Conservation (phyloP, 2,113 vertebrate genomes). For the Holacanthus passer region DNA sequence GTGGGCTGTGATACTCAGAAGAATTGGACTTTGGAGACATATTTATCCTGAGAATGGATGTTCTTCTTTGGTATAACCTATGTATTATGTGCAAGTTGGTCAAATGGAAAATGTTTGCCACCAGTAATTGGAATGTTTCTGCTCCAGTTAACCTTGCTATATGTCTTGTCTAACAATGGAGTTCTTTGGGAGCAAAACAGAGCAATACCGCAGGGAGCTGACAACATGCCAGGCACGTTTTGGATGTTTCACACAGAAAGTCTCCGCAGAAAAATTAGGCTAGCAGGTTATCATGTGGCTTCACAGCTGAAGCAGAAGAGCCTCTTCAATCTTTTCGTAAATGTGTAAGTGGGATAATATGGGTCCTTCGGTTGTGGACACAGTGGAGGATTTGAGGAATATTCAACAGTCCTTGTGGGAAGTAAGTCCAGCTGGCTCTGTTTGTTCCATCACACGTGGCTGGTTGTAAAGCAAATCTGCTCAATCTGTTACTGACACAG, state of each 20-base stretch:
- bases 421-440: conserved; percentile 77
- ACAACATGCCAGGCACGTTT: conserved; percentile 66
- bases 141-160: conserved; percentile 83
- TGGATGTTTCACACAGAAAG: conserved; percentile 64
- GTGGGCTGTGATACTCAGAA: neutral
- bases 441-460: conserved; percentile 35
- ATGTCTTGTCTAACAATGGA: conserved; percentile 75
- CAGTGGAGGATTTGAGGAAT: conserved; percentile 81
- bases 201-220: conserved; percentile 45
- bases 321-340: conserved; percentile 37
- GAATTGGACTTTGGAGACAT: conserved; percentile 19
- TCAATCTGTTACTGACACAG: conserved; percentile 31
- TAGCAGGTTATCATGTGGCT: conserved; percentile 21
- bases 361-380: conserved; percentile 73
- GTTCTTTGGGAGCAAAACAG: conserved; percentile 61
- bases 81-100: conserved; percentile 40
- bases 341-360: conserved; percentile 62
- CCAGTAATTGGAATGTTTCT: conserved; percentile 81
- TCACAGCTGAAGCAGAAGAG: conserved; percentile 30
- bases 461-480: conserved; percentile 28
- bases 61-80: conserved; percentile 15
- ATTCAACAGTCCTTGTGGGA: conserved; percentile 82
- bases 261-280: conserved; percentile 41
- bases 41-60: conserved; percentile 15
- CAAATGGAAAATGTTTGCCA: conserved; percentile 56